Evolutionary conservation across 2,888 invertebrate species (phyloP).

Genomic region (Carabus problematicus): DNA sequence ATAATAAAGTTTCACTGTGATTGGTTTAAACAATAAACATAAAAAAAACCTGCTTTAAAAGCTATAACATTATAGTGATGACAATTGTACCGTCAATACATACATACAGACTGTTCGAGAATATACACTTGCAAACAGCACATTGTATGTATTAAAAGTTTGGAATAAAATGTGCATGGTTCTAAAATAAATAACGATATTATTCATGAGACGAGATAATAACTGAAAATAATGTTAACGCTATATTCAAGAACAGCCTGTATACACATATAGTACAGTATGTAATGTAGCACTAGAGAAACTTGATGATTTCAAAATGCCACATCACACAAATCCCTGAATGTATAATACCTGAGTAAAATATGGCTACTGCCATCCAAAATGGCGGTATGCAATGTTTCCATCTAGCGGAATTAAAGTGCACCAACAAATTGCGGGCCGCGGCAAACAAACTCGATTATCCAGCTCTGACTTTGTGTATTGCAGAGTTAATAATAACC

Average conservation of each 20-base stretch:
- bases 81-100: too few relatives aligned
- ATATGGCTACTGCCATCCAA: slow-evolving; percentile 24
- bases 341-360: slow-evolving; percentile 39
- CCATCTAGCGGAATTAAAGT: slow-evolving; percentile 25
- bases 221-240: too few relatives aligned
- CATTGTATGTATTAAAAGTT: too few relatives aligned
- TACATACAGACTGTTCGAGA: too few relatives aligned
- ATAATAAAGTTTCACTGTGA: background rate
- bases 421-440: background rate
- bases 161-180: too few relatives aligned
- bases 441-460: too few relatives aligned
- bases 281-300: background rate
- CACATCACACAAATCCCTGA: slow-evolving; percentile 29
- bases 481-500: too few relatives aligned
- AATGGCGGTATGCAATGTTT: slow-evolving; percentile 12
- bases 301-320: background rate
- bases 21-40: too few relatives aligned
- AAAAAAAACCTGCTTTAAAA: slow-evolving; percentile 21
- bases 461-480: too few relatives aligned
- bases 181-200: background rate
- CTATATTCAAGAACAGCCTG: background rate
- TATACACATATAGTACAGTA: background rate
- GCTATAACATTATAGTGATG: slow-evolving; percentile 25
- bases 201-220: too few relatives aligned
- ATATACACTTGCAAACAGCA: too few relatives aligned